Percentiles rank a stretch among this genome's conserved stretches.
phyloP scores from a whole-genome alignment of 2,797 vertebrate species.

The Pangasius krempfi region DNA sequence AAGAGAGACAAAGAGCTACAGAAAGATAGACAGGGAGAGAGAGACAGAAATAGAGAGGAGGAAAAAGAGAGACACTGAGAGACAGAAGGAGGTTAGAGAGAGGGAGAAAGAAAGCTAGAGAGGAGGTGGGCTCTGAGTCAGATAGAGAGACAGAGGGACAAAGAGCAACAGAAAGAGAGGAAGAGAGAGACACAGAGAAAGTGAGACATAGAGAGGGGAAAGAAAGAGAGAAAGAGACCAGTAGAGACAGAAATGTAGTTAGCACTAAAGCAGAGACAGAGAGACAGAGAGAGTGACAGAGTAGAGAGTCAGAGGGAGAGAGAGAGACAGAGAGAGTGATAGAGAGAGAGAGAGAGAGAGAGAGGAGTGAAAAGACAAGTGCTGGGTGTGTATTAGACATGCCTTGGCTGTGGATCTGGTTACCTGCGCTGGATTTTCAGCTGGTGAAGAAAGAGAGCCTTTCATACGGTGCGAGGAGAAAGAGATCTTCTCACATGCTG shows the following conservation, averaged over 20 bases:
- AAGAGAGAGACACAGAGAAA: conserved; percentile 31
- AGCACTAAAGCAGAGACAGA: conserved; percentile 60
- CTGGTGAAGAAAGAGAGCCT: conserved; percentile 78
- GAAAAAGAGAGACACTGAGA: not conserved
- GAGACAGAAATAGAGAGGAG: not conserved
- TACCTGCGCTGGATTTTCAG: conserved; percentile 80
- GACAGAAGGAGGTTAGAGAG: conserved; percentile 40
- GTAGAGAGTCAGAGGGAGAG: conserved; percentile 49
- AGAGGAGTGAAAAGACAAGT: conserved; percentile 55
- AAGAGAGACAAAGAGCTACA: not conserved
- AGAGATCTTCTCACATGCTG: conserved; percentile 76
- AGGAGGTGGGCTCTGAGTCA: not conserved
- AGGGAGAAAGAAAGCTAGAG: not conserved
- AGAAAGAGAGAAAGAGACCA: conserved; percentile 33
- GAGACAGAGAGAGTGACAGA: conserved; percentile 50
- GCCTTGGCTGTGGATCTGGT: conserved; percentile 70
- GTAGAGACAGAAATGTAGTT: conserved; percentile 51
- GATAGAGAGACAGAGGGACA: not conserved
- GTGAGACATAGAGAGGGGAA: conserved; percentile 48
- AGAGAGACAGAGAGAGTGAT: conserved; percentile 43
- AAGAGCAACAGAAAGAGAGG: conserved; percentile 50
- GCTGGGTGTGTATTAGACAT: conserved; percentile 71
- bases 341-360: conserved; percentile 39
- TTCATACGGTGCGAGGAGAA: conserved; percentile 75
- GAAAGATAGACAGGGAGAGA: conserved; percentile 43